Conservation (phyloP, 2,888 invertebrate species). For the Bibio marci region DNA sequence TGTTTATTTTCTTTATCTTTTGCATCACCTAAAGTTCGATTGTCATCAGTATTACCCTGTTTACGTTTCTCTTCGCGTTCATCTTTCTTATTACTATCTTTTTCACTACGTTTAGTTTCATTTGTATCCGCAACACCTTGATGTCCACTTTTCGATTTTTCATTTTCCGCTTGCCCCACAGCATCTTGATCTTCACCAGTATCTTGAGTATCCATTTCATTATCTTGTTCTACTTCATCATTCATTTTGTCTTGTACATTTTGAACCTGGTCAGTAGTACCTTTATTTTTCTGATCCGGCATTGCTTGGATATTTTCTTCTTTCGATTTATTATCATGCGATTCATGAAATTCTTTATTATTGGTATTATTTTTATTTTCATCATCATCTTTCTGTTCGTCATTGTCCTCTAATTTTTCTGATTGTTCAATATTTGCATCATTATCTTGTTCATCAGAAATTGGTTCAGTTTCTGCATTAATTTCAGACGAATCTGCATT, state of each 20-base stretch:
- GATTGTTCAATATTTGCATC: slow-evolving; percentile 19
- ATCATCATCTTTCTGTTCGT: slow-evolving; percentile 27
- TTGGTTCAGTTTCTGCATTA: slow-evolving; percentile 26
- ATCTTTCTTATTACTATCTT: slow-evolving; percentile 29
- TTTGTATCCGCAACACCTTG: slow-evolving; percentile 34
- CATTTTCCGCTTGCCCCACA: slow-evolving; percentile 58
- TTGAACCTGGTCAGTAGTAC: slow-evolving; percentile 25
- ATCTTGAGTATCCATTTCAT: slow-evolving; percentile 34
- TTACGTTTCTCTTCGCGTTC: slow-evolving; percentile 43
- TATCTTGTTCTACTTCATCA: slow-evolving; percentile 32
- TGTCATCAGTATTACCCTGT: slow-evolving; percentile 58
- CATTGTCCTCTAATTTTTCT: slow-evolving; percentile 34
- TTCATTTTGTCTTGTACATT: slow-evolving; percentile 14
- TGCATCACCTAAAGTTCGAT: slow-evolving; percentile 42
- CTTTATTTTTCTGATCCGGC: slow-evolving; percentile 14
- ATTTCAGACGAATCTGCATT: slow-evolving; percentile 26
- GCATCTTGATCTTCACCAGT: slow-evolving; percentile 40
- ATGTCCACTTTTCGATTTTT: slow-evolving; percentile 48
- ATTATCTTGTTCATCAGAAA: slow-evolving; percentile 33
- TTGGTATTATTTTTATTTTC: slow-evolving; percentile 13
- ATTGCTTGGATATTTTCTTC: slow-evolving; percentile 27
- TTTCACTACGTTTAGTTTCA: slow-evolving; percentile 24
- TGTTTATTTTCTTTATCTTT: slow-evolving; percentile 24
- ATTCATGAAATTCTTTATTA: slow-evolving; percentile 19
- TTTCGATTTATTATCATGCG: slow-evolving; percentile 24